phyloP scores from a whole-genome alignment of 2,797 vertebrate genomes.

The Hydrolagus colliei region DNA sequence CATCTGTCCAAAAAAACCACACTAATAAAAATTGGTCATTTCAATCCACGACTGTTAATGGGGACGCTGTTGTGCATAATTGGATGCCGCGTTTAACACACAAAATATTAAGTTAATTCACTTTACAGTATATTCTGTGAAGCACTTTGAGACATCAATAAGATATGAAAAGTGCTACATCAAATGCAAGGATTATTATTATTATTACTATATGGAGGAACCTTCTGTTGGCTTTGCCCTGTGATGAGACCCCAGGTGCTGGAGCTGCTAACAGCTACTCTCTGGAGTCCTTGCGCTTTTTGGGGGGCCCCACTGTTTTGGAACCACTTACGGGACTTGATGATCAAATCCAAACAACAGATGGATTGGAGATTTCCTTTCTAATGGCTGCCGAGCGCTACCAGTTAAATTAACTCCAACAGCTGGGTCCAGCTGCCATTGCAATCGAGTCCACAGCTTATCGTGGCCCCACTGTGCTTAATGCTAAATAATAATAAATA shows the following conservation, averaged over 20 bases:
- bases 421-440: neutral
- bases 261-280: neutral
- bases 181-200: too few relatives aligned
- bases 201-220: neutral
- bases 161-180: too few relatives aligned
- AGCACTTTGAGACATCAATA: too few relatives aligned
- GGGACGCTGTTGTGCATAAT: too few relatives aligned
- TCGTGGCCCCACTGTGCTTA: neutral
- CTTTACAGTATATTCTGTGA: too few relatives aligned
- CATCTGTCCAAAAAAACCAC: too few relatives aligned
- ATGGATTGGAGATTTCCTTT: slow-evolving; percentile 6
- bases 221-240: slow-evolving; percentile 4
- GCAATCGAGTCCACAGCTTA: neutral
- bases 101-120: too few relatives aligned
- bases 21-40: too few relatives aligned
- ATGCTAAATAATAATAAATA: neutral
- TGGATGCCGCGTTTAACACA: too few relatives aligned
- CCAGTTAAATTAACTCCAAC: slow-evolving; percentile 7
- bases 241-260: neutral
- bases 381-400: neutral
- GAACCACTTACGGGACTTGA: slow-evolving; percentile 9
- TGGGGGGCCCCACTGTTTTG: neutral
- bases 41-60: too few relatives aligned
- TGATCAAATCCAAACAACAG: slow-evolving; percentile 9
- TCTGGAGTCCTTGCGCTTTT: slow-evolving; percentile 8